phyloP scores from a whole-genome alignment of 2,888 invertebrate genomes.

The Archips crataeganus region DNA sequence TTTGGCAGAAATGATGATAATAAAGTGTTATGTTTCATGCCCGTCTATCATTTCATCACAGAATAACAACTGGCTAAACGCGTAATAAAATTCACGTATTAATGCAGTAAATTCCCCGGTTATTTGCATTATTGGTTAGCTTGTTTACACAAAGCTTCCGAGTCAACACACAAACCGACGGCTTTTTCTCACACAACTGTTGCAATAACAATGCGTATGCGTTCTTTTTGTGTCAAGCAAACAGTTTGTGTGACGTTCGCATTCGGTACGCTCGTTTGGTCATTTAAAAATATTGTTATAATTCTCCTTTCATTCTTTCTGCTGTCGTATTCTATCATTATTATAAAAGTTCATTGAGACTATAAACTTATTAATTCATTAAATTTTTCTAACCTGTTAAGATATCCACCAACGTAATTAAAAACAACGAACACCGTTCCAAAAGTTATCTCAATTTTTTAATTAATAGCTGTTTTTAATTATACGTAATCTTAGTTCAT shows the following conservation, averaged over 20 bases:
- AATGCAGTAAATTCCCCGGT: conserved; percentile 1
- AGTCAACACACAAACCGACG: conserved; percentile 7
- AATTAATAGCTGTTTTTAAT: not conserved
- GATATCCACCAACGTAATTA: not conserved
- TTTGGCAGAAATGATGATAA: no score
- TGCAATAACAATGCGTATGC: conserved; percentile 24
- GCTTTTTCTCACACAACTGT: conserved; percentile 15
- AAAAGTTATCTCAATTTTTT: not conserved
- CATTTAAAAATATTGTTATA: no score
- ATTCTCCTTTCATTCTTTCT: no score
- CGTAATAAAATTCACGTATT: not conserved
- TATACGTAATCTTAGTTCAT: not conserved
- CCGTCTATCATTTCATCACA: no score
- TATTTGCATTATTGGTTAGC: conserved; percentile 16
- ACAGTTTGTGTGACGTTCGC: conserved; percentile 5
- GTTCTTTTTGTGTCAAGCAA: conserved; percentile 32
- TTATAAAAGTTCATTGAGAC: not conserved
- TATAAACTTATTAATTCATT: not conserved
- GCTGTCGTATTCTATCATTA: not conserved
- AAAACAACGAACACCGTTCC: not conserved
- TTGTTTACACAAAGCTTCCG: conserved; percentile 18
- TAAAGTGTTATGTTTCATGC: no score
- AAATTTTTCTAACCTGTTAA: not conserved
- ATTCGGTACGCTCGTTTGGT: not conserved
- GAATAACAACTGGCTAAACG: not conserved